Base-by-base conservation (phyloP, 1,140 invertebrate species). In the Eurosta solidaginis region DNA sequence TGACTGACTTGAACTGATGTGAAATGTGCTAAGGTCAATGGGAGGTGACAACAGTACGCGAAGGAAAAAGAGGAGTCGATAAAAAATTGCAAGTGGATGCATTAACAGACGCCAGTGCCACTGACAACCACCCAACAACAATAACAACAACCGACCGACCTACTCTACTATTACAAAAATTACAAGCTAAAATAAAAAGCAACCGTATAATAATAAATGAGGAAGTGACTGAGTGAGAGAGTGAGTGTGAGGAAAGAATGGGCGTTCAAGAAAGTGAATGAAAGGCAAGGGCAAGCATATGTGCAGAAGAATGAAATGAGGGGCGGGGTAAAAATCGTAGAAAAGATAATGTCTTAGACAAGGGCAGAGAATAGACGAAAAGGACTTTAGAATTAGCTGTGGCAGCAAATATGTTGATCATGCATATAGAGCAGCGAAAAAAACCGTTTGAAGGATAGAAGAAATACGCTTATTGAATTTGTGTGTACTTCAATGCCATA, bases 401-500 rank as follows among this genome's bases (percentile, higher is more conserved):
- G 5, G 3, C 25, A 27, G 27, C 14, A 33, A 12, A 33, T 5
- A n/a, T 17, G 36, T 33, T n/a, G 14, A 2, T 7, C 17, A 68
- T n/a, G 45, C 14, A 47, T 47, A 40, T 33, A 40, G 10, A 10
- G n/a, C 7, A 63, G 54, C 5, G 54, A 20, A 68, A n/a, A 68
- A 59, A 59, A 63, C 17, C 29, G 27, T 29, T 20, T 68, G 59
- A 68, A 68, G 59, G 59, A 42, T 68, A 68, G n/a, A 68, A 68
- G 27, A 68, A 68, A 68, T 68, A 40, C 40, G 20, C 59, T 68
- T 68, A 33, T 68, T 68, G 59, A 68, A 68, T 68, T 68, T 29
- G 59, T n/a, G n/a, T n/a, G n/a, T 68, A 68, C 59, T 40, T 68
- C 59, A 68, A 68, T 68, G 59, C 40, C 59, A 40, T 29, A 68